Evolutionary conservation across 2,113 vertebrate genomes (phyloP).

Genomic region (Oreochromis tanganicae): DNA sequence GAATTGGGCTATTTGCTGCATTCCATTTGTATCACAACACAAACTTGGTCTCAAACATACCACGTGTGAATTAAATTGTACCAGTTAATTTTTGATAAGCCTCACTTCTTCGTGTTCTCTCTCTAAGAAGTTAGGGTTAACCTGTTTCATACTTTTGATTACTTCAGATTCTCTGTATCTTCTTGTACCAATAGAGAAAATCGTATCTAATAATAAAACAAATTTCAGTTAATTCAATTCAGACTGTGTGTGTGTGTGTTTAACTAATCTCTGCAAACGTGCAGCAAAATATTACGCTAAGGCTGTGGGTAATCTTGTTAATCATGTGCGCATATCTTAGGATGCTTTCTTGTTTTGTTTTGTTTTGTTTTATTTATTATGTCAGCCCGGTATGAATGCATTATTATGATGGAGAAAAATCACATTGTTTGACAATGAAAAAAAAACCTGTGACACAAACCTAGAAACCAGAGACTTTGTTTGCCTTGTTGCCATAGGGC

Average conservation of each 20-base stretch:
- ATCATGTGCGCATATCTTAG: not conserved
- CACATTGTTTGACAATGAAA: not conserved
- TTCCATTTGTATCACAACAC: not conserved
- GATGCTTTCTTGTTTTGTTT: not conserved
- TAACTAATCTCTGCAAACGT: not conserved
- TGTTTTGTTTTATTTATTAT: not conserved
- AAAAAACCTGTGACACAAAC: not conserved
- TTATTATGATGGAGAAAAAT: not conserved
- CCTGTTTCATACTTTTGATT: not conserved
- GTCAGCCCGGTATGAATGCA: not conserved
- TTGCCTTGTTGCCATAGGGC: not conserved
- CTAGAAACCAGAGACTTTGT: not conserved
- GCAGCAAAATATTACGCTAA: not conserved
- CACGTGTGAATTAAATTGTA: not conserved
- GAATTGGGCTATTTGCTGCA: not conserved
- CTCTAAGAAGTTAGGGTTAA: not conserved
- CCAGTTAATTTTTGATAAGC: too few relatives aligned
- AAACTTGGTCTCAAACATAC: not conserved
- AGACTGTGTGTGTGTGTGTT: not conserved
- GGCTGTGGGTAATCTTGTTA: not conserved
- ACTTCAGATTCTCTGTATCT: not conserved
- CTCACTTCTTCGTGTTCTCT: too few relatives aligned
- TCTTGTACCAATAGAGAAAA: not conserved
- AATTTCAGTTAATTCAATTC: not conserved
- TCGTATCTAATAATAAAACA: not conserved